Conservation (phyloP, 1,140 invertebrate species). For the Trinorchestia longiramus region DNA sequence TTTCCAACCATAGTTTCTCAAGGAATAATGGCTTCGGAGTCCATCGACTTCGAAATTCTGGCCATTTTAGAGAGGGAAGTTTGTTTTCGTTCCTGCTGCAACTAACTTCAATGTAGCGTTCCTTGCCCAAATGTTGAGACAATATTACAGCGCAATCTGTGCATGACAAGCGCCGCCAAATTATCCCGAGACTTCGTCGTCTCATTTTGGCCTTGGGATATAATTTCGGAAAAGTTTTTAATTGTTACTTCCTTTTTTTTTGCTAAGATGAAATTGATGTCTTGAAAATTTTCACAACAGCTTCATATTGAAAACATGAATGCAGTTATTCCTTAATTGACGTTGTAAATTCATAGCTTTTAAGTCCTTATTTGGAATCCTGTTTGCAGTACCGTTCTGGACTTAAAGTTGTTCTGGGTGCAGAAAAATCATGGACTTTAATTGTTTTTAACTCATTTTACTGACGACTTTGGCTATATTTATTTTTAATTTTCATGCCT, state of each 20-base stretch:
- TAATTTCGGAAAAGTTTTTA: not conserved
- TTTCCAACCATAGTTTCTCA: not conserved
- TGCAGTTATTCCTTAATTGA: not conserved
- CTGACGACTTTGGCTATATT: no score
- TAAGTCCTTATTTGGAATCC: not conserved
- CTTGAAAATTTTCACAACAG: not conserved
- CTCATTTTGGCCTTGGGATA: not conserved
- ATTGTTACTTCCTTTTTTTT: not conserved
- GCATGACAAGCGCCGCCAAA: not conserved
- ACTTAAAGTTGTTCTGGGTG: no score
- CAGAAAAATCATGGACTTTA: no score
- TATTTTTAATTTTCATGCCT: no score
- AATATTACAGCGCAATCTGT: not conserved
- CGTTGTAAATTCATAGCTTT: not conserved
- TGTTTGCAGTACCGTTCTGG: no score
- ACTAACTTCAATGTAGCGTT: not conserved
- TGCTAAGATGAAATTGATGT: not conserved
- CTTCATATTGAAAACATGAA: not conserved
- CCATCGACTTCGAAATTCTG: not conserved
- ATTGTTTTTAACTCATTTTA: no score
- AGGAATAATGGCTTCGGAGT: not conserved
- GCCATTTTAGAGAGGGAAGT: not conserved
- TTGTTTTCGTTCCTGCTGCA: not conserved
- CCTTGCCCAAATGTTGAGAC: not conserved
- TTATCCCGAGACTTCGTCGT: not conserved